Conservation (phyloP, 2,113 vertebrate genomes). For the Myotis davidii region DNA sequence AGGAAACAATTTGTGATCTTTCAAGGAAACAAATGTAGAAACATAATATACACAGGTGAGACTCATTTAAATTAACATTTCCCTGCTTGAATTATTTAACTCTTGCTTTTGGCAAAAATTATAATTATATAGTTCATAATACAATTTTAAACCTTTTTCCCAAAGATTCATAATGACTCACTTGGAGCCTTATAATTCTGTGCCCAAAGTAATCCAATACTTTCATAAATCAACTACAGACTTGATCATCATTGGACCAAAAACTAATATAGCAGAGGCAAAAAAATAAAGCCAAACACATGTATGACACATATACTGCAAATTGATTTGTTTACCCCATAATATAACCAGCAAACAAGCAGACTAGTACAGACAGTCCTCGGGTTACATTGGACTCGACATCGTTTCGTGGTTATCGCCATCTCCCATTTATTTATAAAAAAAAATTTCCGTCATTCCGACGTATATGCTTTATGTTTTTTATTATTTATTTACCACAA, state of each 20-base stretch:
- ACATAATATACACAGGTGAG: background rate
- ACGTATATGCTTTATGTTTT: no score
- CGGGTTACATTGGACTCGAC: no score
- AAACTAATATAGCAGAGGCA: background rate
- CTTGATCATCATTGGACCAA: background rate
- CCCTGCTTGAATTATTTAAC: background rate
- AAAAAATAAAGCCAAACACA: background rate
- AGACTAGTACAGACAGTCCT: background rate
- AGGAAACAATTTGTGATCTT: background rate
- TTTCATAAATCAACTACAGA: background rate
- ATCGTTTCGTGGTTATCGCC: no score
- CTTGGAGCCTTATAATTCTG: background rate
- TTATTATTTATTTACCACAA: no score
- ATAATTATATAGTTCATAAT: background rate
- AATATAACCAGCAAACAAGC: constrained; percentile 4
- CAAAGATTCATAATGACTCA: background rate
- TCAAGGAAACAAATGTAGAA: background rate
- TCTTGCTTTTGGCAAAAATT: background rate
- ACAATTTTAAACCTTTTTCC: background rate
- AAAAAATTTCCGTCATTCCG: no score
- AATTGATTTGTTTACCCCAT: background rate
- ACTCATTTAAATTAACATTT: background rate
- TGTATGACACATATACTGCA: background rate
- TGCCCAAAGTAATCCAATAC: background rate
- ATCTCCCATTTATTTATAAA: no score